phyloP scores from a whole-genome alignment of 2,888 invertebrate genomes.

The Trissonchulus sp. region DNA sequence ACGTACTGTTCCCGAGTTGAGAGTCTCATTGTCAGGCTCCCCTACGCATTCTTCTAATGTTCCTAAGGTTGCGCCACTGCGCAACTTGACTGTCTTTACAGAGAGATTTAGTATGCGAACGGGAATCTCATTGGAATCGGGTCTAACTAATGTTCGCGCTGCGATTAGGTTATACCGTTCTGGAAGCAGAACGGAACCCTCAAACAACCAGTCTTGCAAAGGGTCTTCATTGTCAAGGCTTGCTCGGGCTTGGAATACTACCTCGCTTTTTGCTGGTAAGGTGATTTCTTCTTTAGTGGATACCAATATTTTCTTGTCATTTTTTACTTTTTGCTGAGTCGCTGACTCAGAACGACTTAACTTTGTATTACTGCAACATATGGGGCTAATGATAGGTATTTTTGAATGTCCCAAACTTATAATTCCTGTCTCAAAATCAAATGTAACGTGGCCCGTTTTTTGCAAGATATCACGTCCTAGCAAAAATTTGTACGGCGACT shows the following conservation, averaged over 20 bases:
- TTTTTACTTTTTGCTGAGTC: too few relatives aligned
- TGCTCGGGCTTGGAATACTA: background rate
- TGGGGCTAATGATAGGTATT: background rate
- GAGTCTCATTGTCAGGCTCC: too few relatives aligned
- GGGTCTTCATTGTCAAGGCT: background rate
- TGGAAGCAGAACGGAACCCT: background rate
- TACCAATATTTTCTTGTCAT: too few relatives aligned
- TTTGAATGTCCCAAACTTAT: background rate
- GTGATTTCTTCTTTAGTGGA: background rate
- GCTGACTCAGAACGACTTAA: too few relatives aligned
- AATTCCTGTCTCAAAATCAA: background rate
- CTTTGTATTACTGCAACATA: too few relatives aligned
- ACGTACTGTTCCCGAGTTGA: background rate
- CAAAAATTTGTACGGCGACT: background rate
- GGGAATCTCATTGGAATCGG: background rate
- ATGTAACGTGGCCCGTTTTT: background rate
- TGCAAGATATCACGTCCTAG: background rate
- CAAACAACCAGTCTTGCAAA: background rate
- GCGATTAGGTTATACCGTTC: background rate
- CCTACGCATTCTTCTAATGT: background rate
- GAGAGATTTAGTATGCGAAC: background rate
- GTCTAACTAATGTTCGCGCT: background rate
- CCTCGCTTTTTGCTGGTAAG: background rate
- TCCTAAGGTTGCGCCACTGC: background rate
- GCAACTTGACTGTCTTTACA: background rate